Percentiles rank a stretch among this genome's conserved stretches.
Evolutionary conservation across 2,888 invertebrate genomes (phyloP).

Genomic region (Eilema depressum): DNA sequence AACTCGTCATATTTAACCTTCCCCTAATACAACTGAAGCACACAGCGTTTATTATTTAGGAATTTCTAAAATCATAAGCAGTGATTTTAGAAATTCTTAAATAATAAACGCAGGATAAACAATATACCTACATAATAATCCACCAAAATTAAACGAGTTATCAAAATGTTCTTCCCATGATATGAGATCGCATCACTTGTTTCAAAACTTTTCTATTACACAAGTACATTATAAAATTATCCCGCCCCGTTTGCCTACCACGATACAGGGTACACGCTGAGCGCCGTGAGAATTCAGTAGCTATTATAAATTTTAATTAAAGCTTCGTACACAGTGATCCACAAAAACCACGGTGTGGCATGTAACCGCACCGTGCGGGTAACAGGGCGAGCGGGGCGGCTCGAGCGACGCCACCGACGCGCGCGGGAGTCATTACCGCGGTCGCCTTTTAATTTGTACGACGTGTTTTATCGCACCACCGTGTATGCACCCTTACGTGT

Average conservation of each 20-base stretch:
- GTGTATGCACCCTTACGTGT: conserved; percentile 55
- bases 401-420: conserved; percentile 49
- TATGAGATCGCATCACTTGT: conserved; percentile 40
- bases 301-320: conserved; percentile 60
- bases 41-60: neutral
- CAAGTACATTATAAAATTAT: conserved; percentile 52
- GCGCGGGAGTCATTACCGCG: conserved; percentile 72
- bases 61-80: neutral
- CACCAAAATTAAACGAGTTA: conserved; percentile 13
- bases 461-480: conserved; percentile 70
- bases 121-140: neutral
- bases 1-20: neutral
- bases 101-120: too few relatives aligned
- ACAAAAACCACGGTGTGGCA: conserved; percentile 55
- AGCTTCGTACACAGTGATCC: conserved; percentile 54
- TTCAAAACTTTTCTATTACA: conserved; percentile 35
- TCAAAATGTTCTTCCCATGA: conserved; percentile 28
- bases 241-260: conserved; percentile 38
- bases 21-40: neutral
- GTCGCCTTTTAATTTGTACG: conserved; percentile 82
- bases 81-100: too few relatives aligned
- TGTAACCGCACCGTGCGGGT: conserved; percentile 55
- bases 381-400: conserved; percentile 39
- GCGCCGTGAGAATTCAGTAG: conserved; percentile 53
- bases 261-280: conserved; percentile 33